Percentiles rank a stretch among this genome's conserved stretches.
Conservation (phyloP, 2,888 invertebrate species). For the Parnassius mnemosyne region DNA sequence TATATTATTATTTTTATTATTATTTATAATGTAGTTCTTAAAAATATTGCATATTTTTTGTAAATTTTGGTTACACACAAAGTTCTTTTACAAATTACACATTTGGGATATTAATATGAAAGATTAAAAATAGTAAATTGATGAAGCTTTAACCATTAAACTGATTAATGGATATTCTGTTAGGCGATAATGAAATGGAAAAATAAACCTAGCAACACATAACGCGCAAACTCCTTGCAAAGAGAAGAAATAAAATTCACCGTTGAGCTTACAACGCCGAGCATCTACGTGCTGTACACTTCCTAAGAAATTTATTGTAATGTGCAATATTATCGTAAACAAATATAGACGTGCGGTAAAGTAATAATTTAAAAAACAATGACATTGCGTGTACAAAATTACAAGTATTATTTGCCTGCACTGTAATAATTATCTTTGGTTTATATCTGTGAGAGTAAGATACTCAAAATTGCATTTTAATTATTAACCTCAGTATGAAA, state of each 20-base stretch:
- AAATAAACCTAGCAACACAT: constrained; percentile 42
- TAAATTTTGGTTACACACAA: too few species aligned
- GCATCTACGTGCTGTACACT: constrained; percentile 44
- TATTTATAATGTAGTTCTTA: too few species aligned
- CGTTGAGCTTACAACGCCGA: constrained; percentile 43
- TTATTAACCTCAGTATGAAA: neutral
- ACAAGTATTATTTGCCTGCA: too few species aligned
- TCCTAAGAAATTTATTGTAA: constrained; percentile 45
- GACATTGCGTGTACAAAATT: neutral
- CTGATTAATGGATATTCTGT: constrained; percentile 63
- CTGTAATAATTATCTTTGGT: too few species aligned
- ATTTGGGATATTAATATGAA: neutral
- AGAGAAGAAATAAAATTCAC: constrained; percentile 53
- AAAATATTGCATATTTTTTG: too few species aligned
- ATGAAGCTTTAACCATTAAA: constrained; percentile 63
- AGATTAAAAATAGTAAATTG: constrained; percentile 40
- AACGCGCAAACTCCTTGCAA: constrained; percentile 54
- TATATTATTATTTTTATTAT: too few species aligned
- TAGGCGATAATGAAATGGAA: constrained; percentile 36
- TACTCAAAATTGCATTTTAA: neutral
- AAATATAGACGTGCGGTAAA: constrained; percentile 21
- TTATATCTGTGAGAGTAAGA: neutral
- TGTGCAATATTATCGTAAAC: constrained; percentile 52
- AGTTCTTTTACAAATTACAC: too few species aligned
- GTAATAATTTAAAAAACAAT: constrained; percentile 16